A percentile compares a stretch with the other conserved stretches of the same genome.
phyloP scores from a whole-genome alignment of 2,888 invertebrate species.

The Tridacna crocea region DNA sequence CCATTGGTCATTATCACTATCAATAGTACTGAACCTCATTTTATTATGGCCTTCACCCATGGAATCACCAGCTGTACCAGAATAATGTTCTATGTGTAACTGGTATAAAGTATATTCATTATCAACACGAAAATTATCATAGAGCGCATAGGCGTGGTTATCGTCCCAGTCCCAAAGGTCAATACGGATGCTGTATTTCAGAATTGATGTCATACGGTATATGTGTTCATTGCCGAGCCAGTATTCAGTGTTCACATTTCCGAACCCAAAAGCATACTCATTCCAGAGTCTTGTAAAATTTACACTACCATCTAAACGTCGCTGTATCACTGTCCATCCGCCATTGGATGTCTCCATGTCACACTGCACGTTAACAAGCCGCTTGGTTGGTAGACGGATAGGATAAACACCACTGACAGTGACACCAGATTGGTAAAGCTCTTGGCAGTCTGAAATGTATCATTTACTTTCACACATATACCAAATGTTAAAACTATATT shows the following conservation, averaged over 20 bases:
- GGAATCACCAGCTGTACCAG: constrained; percentile 94
- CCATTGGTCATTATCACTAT: constrained; percentile 92
- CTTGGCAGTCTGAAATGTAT: constrained; percentile 86
- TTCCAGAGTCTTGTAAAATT: constrained; percentile 94
- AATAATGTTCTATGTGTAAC: constrained; percentile 89
- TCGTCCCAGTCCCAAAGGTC: constrained; percentile 95
- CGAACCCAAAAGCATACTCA: constrained; percentile 93
- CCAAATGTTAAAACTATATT: too few species aligned
- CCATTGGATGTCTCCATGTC: constrained; percentile 85
- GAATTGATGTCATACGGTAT: constrained; percentile 88
- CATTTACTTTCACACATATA: background rate
- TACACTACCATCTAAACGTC: constrained; percentile 90
- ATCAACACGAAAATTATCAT: constrained; percentile 90
- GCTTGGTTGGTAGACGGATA: constrained; percentile 86
- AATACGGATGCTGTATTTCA: constrained; percentile 87
- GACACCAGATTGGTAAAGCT: constrained; percentile 86
- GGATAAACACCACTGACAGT: constrained; percentile 90
- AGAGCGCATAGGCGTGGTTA: constrained; percentile 91
- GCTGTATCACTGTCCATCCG: constrained; percentile 91
- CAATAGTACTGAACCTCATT: constrained; percentile 95
- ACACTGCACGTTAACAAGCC: constrained; percentile 91
- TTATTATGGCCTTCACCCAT: constrained; percentile 93
- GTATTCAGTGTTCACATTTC: constrained; percentile 90
- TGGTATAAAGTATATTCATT: constrained; percentile 89
- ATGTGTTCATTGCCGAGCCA: constrained; percentile 95